These are phyloP conservation scores for Siderastrea radians DNA, from an alignment of 92 coral and sea anemone genomes.

Conservation along the genomic window DNA sequence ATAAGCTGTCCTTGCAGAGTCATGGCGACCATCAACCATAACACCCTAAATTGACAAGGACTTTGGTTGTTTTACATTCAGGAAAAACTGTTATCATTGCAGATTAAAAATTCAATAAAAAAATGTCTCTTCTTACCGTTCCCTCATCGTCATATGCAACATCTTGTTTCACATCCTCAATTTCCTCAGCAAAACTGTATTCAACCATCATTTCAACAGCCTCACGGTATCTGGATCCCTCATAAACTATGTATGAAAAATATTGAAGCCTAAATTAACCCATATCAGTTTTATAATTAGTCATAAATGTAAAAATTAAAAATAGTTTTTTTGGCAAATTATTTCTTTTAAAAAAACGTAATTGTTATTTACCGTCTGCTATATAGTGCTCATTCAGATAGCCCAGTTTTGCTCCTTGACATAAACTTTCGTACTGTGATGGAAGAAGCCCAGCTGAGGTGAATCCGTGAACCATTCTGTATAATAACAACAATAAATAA, in stretches of 20 bases:
- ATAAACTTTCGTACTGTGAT: conserved; percentile 33
- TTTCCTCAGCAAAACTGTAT: neutral
- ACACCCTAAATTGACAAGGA: neutral
- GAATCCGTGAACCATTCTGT: no score
- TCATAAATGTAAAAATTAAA: neutral
- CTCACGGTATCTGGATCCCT: conserved; percentile 19
- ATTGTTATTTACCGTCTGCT: neutral
- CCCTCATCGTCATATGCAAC: neutral
- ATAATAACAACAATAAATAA: no score
- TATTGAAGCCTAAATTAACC: neutral
- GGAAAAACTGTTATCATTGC: neutral
- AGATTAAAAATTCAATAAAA: neutral
- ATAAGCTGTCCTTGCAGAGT: conserved; percentile 31
- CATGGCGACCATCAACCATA: conserved; percentile 4
- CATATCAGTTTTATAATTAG: neutral
- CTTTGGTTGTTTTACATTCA: neutral
- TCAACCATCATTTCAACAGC: conserved; percentile 22
- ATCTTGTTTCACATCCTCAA: neutral
- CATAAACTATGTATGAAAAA: conserved; percentile 6
- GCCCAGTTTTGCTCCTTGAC: conserved; percentile 25
- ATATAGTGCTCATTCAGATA: conserved; percentile 26
- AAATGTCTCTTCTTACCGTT: neutral
- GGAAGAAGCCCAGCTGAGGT: conserved; percentile 5
- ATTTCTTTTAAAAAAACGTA: no score
- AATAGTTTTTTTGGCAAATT: no score